Conservation (phyloP, 2,888 invertebrate genomes). For the Calliphora vomitoria region DNA sequence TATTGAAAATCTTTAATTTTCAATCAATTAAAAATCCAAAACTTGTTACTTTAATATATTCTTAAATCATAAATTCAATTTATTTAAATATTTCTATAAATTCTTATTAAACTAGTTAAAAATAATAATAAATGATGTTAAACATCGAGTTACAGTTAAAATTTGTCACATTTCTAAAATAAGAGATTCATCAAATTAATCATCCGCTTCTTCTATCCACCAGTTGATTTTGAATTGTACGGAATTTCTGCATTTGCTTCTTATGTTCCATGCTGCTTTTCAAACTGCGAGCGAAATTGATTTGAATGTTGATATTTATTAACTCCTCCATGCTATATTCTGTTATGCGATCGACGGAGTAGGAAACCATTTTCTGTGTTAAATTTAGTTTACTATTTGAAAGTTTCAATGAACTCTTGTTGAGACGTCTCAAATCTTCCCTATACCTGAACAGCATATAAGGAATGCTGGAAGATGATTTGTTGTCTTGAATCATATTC, state of each 20-base stretch:
- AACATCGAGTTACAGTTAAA: constrained; percentile 19
- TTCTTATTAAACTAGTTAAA: constrained; percentile 29
- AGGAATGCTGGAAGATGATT: constrained; percentile 12
- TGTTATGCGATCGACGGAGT: constrained; percentile 49
- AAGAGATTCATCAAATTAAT: neutral
- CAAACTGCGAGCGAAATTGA: constrained; percentile 39
- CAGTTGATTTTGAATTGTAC: neutral
- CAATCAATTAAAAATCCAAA: no score
- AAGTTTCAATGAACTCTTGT: constrained; percentile 5
- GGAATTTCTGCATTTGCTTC: constrained; percentile 16
- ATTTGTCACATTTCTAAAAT: neutral
- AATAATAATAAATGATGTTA: constrained; percentile 29
- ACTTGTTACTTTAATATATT: no score
- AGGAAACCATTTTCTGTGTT: constrained; percentile 55
- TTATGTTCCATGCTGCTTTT: constrained; percentile 34
- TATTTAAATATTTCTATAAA: neutral
- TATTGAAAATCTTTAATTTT: no score
- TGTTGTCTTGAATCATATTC: neutral
- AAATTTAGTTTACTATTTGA: constrained; percentile 57
- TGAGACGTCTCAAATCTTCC: constrained; percentile 40
- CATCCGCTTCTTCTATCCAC: neutral
- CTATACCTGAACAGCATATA: constrained; percentile 56
- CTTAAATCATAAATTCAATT: neutral
- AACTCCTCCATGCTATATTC: constrained; percentile 45
- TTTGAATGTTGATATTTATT: constrained; percentile 61